phyloP scores from a whole-genome alignment of 2,888 invertebrate species.

The Pocota personata region DNA sequence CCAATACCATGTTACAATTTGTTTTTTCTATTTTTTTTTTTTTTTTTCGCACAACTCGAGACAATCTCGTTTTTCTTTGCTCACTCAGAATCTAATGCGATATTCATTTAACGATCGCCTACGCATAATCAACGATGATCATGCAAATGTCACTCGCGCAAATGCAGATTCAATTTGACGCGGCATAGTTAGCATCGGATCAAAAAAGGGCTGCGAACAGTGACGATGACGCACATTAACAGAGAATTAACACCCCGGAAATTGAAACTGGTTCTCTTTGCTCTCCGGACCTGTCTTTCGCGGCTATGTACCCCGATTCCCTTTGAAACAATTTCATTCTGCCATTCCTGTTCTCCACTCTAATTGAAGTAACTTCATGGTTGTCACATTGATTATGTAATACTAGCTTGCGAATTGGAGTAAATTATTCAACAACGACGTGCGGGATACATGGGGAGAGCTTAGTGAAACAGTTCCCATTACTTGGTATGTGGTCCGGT shows the following conservation, averaged over 20 bases:
- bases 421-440: constrained; percentile 47
- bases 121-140: constrained; percentile 52
- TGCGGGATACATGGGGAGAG: constrained; percentile 13
- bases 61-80: constrained; percentile 1
- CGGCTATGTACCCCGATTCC: neutral
- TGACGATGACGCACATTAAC: constrained; percentile 33
- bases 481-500: constrained; percentile 63
- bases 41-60: neutral
- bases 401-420: constrained; percentile 54
- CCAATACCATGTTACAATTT: neutral
- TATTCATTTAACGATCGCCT: constrained; percentile 47
- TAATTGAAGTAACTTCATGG: constrained; percentile 62
- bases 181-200: constrained; percentile 12
- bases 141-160: constrained; percentile 47
- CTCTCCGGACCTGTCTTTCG: neutral
- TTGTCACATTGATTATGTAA: constrained; percentile 72
- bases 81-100: constrained; percentile 15
- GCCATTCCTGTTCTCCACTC: constrained; percentile 52
- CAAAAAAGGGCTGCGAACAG: constrained; percentile 13
- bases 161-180: constrained; percentile 32
- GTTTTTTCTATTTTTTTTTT: neutral
- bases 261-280: constrained; percentile 24
- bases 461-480: constrained; percentile 27
- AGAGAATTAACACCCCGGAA: constrained; percentile 53
- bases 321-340: constrained; percentile 14